Conservation (phyloP, 2,888 invertebrate genomes). For the Stratiomys singularior region DNA sequence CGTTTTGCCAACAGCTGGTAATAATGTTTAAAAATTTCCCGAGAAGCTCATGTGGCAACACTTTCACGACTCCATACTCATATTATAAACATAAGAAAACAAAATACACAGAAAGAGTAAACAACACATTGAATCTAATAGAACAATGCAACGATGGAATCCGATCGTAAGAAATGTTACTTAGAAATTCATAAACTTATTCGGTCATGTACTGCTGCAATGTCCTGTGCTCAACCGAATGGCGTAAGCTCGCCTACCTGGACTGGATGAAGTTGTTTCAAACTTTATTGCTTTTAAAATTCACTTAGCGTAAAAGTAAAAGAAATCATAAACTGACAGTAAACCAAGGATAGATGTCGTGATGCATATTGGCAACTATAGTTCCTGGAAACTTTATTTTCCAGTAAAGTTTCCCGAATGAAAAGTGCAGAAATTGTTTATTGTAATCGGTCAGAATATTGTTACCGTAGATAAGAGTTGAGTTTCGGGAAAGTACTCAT, state of each 20-base stretch:
- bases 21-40: too few species aligned
- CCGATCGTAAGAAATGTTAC: constrained; percentile 16
- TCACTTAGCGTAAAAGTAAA: constrained; percentile 3
- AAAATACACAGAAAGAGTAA: neutral
- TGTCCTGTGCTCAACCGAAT: neutral
- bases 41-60: too few species aligned
- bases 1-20: too few species aligned
- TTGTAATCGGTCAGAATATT: neutral
- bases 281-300: neutral
- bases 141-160: constrained; percentile 30
- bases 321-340: neutral
- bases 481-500: too few species aligned
- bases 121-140: neutral
- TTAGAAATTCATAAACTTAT: constrained; percentile 20
- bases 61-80: too few species aligned
- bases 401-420: too few species aligned
- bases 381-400: neutral
- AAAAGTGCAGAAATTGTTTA: too few species aligned
- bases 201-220: neutral
- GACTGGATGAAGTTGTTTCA: neutral
- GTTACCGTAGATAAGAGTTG: too few species aligned
- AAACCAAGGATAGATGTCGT: neutral
- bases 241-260: neutral
- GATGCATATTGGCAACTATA: neutral
- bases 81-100: neutral